These are phyloP conservation scores for Thereuonema tuberculata DNA, from an alignment of 1,140 invertebrate species.

Conservation along the genomic window DNA sequence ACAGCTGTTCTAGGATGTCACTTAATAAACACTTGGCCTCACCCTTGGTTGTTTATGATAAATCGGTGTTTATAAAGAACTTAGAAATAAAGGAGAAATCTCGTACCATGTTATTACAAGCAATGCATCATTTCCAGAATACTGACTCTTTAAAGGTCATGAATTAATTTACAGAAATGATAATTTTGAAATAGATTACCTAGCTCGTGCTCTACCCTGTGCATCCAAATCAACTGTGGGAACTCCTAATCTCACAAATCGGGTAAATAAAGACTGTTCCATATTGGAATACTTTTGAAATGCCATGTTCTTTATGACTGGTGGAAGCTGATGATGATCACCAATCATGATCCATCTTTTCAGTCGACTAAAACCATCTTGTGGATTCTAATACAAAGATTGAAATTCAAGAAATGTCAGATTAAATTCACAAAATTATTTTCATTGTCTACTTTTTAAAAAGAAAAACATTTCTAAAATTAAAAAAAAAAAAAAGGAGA, in stretches of 20 bases:
- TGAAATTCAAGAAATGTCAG: constrained; percentile 12
- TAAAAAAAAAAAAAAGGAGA: no score
- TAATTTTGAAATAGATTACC: constrained; percentile 33
- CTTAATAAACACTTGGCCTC: no score
- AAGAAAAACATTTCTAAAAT: no score
- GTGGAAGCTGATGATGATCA: constrained; percentile 97
- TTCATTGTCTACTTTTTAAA: neutral
- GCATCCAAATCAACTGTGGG: constrained; percentile 95
- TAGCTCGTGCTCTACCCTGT: constrained; percentile 84
- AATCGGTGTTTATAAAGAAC: no score
- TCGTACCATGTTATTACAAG: neutral
- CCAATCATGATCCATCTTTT: constrained; percentile 99
- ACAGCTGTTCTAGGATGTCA: no score
- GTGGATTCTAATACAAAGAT: constrained; percentile 76
- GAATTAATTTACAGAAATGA: neutral
- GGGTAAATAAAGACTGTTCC: constrained; percentile 96
- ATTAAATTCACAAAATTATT: neutral
- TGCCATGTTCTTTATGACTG: constrained; percentile 99
- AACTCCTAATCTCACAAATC: constrained; percentile 89
- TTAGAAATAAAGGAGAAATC: constrained; percentile 8
- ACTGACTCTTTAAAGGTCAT: no score
- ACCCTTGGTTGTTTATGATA: no score
- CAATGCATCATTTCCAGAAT: no score
- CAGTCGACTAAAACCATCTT: constrained; percentile 86
- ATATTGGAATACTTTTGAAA: constrained; percentile 99